Conservation (phyloP, 1,140 invertebrate genomes). For the Drosophila sucinea region DNA sequence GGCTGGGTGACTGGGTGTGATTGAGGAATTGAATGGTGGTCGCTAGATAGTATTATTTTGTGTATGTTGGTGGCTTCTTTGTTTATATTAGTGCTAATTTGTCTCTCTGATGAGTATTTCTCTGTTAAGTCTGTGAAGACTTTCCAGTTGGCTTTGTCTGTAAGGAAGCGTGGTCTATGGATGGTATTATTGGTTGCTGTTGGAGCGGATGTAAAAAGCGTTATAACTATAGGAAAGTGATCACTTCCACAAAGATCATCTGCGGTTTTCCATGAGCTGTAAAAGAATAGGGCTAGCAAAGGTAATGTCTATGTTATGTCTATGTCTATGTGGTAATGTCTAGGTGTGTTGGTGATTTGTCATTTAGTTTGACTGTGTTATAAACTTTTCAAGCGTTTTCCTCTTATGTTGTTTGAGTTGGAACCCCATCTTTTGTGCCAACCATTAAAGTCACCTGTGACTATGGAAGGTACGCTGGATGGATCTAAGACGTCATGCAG, state of each 20-base stretch:
- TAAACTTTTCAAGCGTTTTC: constrained; percentile 14
- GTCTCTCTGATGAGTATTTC: constrained; percentile 1
- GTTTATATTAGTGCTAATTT: constrained; percentile 21
- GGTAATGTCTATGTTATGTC: not conserved
- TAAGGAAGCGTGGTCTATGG: too few relatives aligned
- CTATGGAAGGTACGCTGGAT: not conserved
- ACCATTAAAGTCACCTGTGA: constrained; percentile 8
- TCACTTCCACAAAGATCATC: constrained; percentile 12
- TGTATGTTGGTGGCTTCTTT: constrained; percentile 21
- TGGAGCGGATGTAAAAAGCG: constrained; percentile 3
- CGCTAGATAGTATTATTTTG: constrained; percentile 19
- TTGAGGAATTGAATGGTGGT: constrained; percentile 16
- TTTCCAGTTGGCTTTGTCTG: not conserved
- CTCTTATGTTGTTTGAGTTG: constrained; percentile 9
- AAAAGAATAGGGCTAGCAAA: not conserved
- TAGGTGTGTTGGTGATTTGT: constrained; percentile 20
- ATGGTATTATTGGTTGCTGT: constrained; percentile 10
- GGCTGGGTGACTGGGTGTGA: constrained; percentile 1
- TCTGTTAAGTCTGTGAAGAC: constrained; percentile 12
- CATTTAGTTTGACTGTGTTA: constrained; percentile 1
- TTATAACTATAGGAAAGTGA: constrained; percentile 12
- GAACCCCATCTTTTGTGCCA: constrained; percentile 23
- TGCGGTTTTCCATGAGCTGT: constrained; percentile 2
- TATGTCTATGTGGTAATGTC: constrained; percentile 5
- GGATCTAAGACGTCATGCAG: not conserved